Base-by-base conservation (phyloP, 2,888 invertebrate genomes). In the Protophormia terraenovae region DNA sequence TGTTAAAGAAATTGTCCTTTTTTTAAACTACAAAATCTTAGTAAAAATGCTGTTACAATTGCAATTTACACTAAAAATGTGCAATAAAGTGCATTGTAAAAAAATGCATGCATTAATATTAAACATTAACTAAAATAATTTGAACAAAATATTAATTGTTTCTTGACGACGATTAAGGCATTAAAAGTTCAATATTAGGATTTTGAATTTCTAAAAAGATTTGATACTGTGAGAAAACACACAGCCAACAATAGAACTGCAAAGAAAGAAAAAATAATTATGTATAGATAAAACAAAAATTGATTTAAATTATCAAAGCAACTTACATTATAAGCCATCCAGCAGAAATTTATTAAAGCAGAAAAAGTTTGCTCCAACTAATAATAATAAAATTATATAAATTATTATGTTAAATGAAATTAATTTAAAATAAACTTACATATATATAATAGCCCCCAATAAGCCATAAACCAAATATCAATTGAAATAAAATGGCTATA, bases 361-460 rank as follows among this genome's bases (percentile, higher is more conserved):
- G 96, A 95, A 87, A 96, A 95, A 1, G 97, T 96, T 53, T 95
- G 95, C 79, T 97, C 96, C 89, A 97, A 93, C 97, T 97, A 75
- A 47, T 86, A 60, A 86, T 10, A 22, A 32, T 8, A 69, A n/a
- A 10, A 47, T 29, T 22, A 27, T 19, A 19, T 4, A 35, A 6
- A 35, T 81, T 19, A 38, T 24, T 8, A 14, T 0, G 47, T 29
- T 58, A 80, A 45, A 38, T 16, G 16, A 66, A 29, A 16, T 22
- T 66, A 78, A n/a, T n/a, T n/a, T n/a, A n/a, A 29, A 38, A 58
- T 24, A 12, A 76, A 94, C 96, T 96, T 92, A 97, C 97, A 93
- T 97, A 97, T 89, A 97, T 97, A 89, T 98, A 98, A 90, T 98
- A 98, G 85, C 97, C 97, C 85, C 96, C 97, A 45, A 97, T 93